A percentile compares a stretch with the other conserved stretches of the same genome.
phyloP scores from a whole-genome alignment of 2,888 invertebrate genomes.

The Drosophila barbarae region DNA sequence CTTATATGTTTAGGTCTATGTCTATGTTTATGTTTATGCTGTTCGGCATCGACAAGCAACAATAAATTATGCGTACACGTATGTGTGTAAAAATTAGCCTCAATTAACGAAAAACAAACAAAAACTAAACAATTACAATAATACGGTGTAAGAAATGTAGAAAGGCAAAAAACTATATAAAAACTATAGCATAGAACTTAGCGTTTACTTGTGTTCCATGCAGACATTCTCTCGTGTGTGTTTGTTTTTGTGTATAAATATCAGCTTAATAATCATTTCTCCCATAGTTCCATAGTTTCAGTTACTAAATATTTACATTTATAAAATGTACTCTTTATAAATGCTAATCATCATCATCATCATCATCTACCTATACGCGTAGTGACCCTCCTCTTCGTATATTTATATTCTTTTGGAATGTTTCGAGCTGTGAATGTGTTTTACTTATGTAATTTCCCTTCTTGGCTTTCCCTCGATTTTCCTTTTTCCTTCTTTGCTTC shows the following conservation, averaged over 20 bases:
- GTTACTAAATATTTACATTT: slow-evolving; percentile 65
- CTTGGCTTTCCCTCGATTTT: not conserved
- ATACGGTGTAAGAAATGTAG: slow-evolving; percentile 7
- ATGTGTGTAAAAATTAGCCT: slow-evolving; percentile 63
- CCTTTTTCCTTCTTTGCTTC: slow-evolving; percentile 18
- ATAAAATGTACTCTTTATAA: slow-evolving; percentile 72
- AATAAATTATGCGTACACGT: slow-evolving; percentile 32
- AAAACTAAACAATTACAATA: slow-evolving; percentile 51
- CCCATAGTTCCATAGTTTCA: slow-evolving; percentile 53
- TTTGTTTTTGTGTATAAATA: slow-evolving; percentile 44
- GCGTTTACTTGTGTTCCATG: slow-evolving; percentile 20
- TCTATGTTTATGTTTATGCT: slow-evolving; percentile 23
- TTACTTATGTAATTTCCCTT: slow-evolving; percentile 14
- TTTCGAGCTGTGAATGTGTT: slow-evolving; percentile 68
- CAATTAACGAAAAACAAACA: slow-evolving; percentile 60
- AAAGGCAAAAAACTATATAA: slow-evolving; percentile 31
- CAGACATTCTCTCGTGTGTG: slow-evolving; percentile 2
- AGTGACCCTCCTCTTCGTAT: slow-evolving; percentile 1
- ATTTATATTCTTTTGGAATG: slow-evolving; percentile 60
- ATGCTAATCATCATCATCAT: slow-evolving; percentile 39
- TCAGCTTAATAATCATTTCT: slow-evolving; percentile 54
- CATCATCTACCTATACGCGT: slow-evolving; percentile 33
- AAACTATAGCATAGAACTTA: slow-evolving; percentile 44
- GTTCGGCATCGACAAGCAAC: slow-evolving; percentile 29
- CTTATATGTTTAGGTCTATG: slow-evolving; percentile 16